phyloP scores from a whole-genome alignment of 2,113 vertebrate species.

The Sphyrna mokarran region DNA sequence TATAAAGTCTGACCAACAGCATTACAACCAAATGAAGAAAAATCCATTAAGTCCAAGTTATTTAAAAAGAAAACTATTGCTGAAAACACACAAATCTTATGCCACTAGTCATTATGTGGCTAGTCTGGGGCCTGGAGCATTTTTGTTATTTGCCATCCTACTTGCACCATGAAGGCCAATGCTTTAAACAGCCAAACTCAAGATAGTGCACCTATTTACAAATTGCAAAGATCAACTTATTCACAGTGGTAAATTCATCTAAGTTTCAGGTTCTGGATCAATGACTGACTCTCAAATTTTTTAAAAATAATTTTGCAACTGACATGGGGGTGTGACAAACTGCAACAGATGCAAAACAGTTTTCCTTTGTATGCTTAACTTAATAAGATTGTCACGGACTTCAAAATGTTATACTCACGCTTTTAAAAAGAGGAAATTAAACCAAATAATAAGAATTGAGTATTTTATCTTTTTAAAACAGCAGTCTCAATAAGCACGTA shows the following conservation, averaged over 20 bases:
- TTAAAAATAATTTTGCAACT: background rate
- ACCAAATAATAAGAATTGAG: background rate
- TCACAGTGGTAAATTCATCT: background rate
- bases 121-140: background rate
- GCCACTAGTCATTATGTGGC: background rate
- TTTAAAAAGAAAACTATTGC: background rate
- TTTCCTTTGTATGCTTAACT: background rate
- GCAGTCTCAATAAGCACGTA: background rate
- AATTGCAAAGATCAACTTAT: background rate
- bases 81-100: background rate
- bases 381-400: background rate
- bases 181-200: background rate
- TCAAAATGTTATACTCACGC: background rate
- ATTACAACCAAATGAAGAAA: background rate
- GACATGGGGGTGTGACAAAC: background rate
- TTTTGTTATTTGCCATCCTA: background rate
- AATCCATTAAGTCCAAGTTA: background rate
- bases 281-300: background rate
- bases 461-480: background rate
- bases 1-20: background rate
- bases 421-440: background rate
- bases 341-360: background rate
- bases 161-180: background rate
- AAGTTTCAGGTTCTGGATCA: background rate
- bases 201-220: background rate